Conservation (phyloP, 2,797 vertebrate genomes). For the Cossypha niveicapilla region DNA sequence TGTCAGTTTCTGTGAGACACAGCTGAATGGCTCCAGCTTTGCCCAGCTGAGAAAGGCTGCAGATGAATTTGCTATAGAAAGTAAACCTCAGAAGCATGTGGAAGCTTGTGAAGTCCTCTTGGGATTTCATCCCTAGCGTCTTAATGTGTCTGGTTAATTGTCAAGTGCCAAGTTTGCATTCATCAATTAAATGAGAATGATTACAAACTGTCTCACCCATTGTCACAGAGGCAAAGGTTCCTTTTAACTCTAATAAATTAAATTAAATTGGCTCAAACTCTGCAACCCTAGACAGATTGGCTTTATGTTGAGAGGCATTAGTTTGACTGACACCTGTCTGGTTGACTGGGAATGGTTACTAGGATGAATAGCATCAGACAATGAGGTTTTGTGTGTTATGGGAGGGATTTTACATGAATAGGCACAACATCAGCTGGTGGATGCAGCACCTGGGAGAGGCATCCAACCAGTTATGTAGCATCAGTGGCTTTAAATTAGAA, state of each 20-base stretch:
- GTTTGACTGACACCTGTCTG: conserved; percentile 52
- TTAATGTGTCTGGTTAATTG: conserved; percentile 34
- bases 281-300: conserved; percentile 24
- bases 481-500: background rate
- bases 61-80: background rate
- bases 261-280: conserved; percentile 61
- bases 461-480: background rate
- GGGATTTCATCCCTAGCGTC: conserved; percentile 9
- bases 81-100: background rate
- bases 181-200: conserved; percentile 60
- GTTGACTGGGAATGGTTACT: background rate
- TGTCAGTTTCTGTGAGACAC: background rate
- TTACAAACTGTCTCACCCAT: conserved; percentile 45
- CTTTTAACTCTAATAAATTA: conserved; percentile 58
- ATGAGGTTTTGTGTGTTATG: background rate
- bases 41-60: background rate
- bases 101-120: background rate
- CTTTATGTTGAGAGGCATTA: conserved; percentile 40
- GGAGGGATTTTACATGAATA: background rate
- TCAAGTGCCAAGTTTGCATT: conserved; percentile 47
- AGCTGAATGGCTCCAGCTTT: background rate
- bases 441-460: background rate
- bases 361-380: background rate
- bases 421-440: background rate
- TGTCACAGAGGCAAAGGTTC: conserved; percentile 53